Evolutionary conservation across 2,888 invertebrate species (phyloP), one percentile per base, ranked within the genome.

Genomic region (Dichetophora obliterata): DNA sequence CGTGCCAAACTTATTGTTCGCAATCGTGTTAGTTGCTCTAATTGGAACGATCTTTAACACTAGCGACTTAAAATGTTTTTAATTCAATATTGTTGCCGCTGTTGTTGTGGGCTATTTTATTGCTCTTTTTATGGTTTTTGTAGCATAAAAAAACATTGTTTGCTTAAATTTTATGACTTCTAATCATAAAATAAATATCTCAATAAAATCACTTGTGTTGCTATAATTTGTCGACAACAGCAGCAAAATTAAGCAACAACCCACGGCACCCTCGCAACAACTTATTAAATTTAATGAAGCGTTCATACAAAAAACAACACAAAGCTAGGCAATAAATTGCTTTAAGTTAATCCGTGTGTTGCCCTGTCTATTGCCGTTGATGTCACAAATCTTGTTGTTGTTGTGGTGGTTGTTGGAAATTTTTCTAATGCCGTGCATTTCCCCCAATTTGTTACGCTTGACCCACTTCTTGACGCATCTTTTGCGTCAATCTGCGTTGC

Each of bases 371-470:
- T 66, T 48, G 19, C 43, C 8, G n/a, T n/a, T 16, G 54, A 6
- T 52, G 24, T 5, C 50, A 31, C 65, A 9, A 11, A 16, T 37
- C 6, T 24, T 31, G 19, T 8, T 27, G 27, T 59, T 27, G 57
- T 59, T 22, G 22, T n/a, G 9, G 9, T 11, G 9, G 19, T 19
- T 43, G 48, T 27, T 11, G 54, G 19, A 16, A 5, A 19, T 19
- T 8, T 27, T 11, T 22, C 43, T 22, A 43, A 50, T 24, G 19
- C 57, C 11, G 19, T 31, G 34, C 5, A 31, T 22, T 37, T 24
- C 43, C 57, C 57, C 9, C 71, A 19, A 70, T 57, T 57, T 57
- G 71, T 24, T 37, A 71, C 71, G 71, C 57, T 54, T 71, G 71
- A 71, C 71, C 71, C 71, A 71, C 14, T 71, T 71, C 43, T 34